These are phyloP conservation scores for Clusia tigrina DNA, from an alignment of 2,888 invertebrate genomes.

Conservation along the genomic window DNA sequence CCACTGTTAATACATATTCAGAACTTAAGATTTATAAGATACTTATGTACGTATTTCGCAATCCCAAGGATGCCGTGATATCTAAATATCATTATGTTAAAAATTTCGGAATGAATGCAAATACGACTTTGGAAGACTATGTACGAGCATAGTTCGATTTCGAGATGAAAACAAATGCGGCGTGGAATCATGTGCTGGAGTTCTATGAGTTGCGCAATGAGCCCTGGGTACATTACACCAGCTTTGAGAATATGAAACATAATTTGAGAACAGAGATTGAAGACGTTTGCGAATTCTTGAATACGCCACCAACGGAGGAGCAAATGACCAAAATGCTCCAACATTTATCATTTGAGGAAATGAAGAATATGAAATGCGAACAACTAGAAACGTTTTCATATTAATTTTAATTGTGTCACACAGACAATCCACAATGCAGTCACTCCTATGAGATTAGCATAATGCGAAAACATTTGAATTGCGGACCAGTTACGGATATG, in stretches of 20 bases:
- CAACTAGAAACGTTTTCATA: too few relatives aligned
- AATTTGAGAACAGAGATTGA: constrained; percentile 37
- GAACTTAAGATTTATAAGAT: too few relatives aligned
- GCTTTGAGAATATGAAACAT: constrained; percentile 41
- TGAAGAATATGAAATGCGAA: constrained; percentile 42
- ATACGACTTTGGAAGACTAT: too few relatives aligned
- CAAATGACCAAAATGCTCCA: constrained; percentile 36
- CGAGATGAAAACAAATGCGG: not conserved
- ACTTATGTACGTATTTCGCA: too few relatives aligned
- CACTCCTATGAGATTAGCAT: not conserved
- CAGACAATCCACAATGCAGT: not conserved
- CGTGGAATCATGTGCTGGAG: constrained; percentile 36
- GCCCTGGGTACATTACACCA: constrained; percentile 39
- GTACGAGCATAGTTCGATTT: too few relatives aligned
- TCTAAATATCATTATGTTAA: too few relatives aligned
- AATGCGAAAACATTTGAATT: not conserved
- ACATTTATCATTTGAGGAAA: constrained; percentile 45
- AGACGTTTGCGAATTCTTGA: constrained; percentile 38
- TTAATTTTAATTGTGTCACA: too few relatives aligned
- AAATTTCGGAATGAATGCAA: too few relatives aligned
- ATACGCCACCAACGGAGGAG: constrained; percentile 30
- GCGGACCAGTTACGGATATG: not conserved
- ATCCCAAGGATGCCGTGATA: too few relatives aligned
- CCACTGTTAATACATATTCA: too few relatives aligned
- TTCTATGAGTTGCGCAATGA: constrained; percentile 39